phyloP scores from a whole-genome alignment of 2,113 vertebrate genomes.

The Rafetus swinhoei region DNA sequence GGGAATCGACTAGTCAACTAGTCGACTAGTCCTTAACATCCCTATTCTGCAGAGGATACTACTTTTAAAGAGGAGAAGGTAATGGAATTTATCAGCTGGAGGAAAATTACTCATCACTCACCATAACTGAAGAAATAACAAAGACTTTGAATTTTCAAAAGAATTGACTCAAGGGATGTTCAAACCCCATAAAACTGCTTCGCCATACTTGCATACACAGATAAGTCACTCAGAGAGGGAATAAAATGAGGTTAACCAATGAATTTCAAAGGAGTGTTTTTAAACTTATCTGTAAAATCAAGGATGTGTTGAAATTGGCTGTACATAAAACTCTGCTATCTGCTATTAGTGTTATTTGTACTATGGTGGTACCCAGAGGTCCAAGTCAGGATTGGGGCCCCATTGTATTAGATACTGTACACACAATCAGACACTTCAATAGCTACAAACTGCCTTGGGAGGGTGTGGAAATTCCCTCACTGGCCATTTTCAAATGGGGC shows the following conservation, averaged over 20 bases:
- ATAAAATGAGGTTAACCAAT: not conserved
- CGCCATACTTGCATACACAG: not conserved
- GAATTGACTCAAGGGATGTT: not conserved
- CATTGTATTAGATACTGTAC: not conserved
- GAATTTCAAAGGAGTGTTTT: not conserved
- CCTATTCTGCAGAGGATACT: conserved; percentile 46
- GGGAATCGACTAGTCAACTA: no score
- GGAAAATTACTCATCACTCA: conserved; percentile 59
- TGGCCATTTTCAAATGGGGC: not conserved
- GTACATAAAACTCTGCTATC: not conserved
- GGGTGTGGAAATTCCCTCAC: not conserved
- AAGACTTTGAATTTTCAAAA: conserved; percentile 56
- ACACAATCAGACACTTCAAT: not conserved
- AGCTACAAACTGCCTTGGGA: not conserved
- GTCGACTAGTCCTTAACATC: no score
- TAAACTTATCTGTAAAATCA: not conserved
- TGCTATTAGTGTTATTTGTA: not conserved
- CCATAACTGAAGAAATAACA: conserved; percentile 26
- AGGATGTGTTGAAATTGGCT: not conserved
- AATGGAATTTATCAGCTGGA: conserved; percentile 45
- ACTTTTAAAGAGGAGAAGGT: conserved; percentile 41
- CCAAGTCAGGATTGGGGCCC: not conserved
- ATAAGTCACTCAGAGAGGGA: not conserved
- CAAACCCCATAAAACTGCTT: not conserved
- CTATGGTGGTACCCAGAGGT: not conserved